These are phyloP conservation scores for Neomonachus schauinslandi DNA, from an alignment of 2,113 vertebrate species.

Conservation along the genomic window DNA sequence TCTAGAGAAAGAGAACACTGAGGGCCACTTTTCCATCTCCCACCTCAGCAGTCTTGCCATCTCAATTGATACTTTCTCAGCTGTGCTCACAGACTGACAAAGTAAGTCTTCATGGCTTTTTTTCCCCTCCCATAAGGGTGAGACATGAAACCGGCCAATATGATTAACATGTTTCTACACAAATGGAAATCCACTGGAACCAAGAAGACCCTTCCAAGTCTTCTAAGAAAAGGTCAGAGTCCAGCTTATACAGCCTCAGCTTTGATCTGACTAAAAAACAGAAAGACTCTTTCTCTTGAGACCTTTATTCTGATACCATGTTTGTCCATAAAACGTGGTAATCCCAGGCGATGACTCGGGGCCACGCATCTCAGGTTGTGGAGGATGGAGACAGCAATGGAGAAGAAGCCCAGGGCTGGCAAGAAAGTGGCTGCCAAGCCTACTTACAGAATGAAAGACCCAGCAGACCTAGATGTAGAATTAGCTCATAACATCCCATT, in stretches of 20 bases:
- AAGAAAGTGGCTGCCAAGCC: neutral
- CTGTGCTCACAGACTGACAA: neutral
- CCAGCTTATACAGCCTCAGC: neutral
- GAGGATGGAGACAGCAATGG: fast-evolving
- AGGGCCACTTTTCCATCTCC: neutral
- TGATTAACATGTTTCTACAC: neutral
- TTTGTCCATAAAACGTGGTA: neutral
- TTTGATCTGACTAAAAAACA: neutral
- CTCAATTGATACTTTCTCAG: neutral
- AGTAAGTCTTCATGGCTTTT: neutral
- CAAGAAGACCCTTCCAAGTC: neutral
- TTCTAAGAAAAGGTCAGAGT: neutral
- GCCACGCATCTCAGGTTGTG: neutral
- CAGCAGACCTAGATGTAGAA: neutral
- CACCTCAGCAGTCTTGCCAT: neutral
- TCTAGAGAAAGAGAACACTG: neutral
- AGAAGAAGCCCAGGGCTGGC: neutral
- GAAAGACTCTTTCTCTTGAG: neutral
- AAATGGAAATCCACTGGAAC: neutral
- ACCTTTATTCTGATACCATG: neutral
- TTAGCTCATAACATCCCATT: neutral
- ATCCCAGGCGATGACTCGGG: neutral
- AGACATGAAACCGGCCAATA: neutral
- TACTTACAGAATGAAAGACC: neutral
- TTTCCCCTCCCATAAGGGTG: neutral